Evolutionary conservation across 2,797 vertebrate genomes (phyloP).

Genomic region (Anguilla anguilla): DNA sequence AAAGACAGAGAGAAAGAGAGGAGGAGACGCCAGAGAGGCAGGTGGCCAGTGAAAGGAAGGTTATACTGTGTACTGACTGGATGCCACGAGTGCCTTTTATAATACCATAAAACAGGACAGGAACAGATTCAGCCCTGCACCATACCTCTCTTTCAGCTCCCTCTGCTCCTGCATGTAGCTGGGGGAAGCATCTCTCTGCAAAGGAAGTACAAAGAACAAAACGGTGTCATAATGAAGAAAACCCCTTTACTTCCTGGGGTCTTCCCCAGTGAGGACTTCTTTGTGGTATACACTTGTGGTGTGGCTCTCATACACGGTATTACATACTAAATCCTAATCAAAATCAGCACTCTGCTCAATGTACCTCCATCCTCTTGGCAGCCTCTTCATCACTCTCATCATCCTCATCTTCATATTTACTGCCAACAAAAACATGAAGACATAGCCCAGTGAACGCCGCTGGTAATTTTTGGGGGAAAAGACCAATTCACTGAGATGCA

Average conservation of each 20-base stretch:
- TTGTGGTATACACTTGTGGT: not conserved
- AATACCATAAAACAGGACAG: not conserved
- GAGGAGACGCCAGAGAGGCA: not conserved
- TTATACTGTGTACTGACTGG: not conserved
- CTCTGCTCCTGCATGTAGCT: constrained; percentile 86
- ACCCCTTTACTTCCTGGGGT: not conserved
- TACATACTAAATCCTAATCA: not conserved
- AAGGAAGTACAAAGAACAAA: constrained; percentile 8
- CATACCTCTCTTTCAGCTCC: constrained; percentile 79
- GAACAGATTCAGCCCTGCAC: not conserved
- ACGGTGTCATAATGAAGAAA: not conserved
- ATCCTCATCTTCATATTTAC: constrained; percentile 71
- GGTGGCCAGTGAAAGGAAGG: not conserved
- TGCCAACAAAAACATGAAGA: constrained; percentile 56
- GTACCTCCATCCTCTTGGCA: constrained; percentile 65
- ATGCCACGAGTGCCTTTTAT: not conserved
- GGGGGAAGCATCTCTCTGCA: constrained; percentile 72
- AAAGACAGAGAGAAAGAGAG: too few species aligned
- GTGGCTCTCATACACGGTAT: not conserved
- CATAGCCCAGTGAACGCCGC: not conserved
- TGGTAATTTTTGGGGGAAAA: not conserved
- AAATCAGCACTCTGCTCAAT: not conserved
- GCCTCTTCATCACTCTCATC: constrained; percentile 63
- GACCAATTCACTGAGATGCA: not conserved
- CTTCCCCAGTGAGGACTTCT: not conserved